phyloP scores from a whole-genome alignment of 1,140 invertebrate genomes.

The Scaptomyza pallida region DNA sequence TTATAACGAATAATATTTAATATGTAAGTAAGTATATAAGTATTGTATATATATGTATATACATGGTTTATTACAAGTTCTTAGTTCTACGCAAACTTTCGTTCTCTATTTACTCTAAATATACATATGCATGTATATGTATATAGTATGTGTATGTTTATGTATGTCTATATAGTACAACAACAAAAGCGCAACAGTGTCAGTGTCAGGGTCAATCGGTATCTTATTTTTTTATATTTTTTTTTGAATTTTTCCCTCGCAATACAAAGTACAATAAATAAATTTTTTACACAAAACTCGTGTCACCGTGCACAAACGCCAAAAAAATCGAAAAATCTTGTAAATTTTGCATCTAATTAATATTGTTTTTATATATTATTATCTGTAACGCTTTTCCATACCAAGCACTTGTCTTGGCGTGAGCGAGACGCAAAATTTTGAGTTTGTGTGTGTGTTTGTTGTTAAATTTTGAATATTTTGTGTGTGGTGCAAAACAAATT shows the following conservation, averaged over 20 bases:
- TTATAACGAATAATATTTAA: slow-evolving; percentile 64
- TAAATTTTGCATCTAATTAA: slow-evolving; percentile 50
- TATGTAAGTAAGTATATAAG: slow-evolving; percentile 7
- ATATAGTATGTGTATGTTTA: slow-evolving; percentile 24
- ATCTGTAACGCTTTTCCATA: slow-evolving; percentile 11
- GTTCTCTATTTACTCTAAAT: slow-evolving; percentile 43
- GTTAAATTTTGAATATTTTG: slow-evolving; percentile 4
- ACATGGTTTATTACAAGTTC: slow-evolving; percentile 73
- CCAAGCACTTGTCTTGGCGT: slow-evolving; percentile 2
- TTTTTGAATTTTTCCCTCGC: slow-evolving; percentile 25
- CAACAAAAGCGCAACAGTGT: slow-evolving; percentile 79
- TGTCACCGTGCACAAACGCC: slow-evolving; percentile 64
- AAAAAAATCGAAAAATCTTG: slow-evolving; percentile 25
- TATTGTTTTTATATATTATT: slow-evolving; percentile 10
- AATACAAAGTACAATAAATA: slow-evolving; percentile 56
- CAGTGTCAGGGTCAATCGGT: slow-evolving; percentile 66
- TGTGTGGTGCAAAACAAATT: slow-evolving; percentile 71
- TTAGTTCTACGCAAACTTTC: slow-evolving; percentile 53
- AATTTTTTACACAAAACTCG: slow-evolving; percentile 57
- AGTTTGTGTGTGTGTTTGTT: too few relatives aligned
- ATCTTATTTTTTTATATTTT: slow-evolving; percentile 31
- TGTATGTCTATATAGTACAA: slow-evolving; percentile 72
- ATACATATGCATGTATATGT: slow-evolving; percentile 53
- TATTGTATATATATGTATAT: slow-evolving; percentile 37
- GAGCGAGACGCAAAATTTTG: slow-evolving; percentile 19